Evolutionary conservation across 2,113 vertebrate genomes (phyloP).

Genomic region (Cyanoramphus novaezelandiae): DNA sequence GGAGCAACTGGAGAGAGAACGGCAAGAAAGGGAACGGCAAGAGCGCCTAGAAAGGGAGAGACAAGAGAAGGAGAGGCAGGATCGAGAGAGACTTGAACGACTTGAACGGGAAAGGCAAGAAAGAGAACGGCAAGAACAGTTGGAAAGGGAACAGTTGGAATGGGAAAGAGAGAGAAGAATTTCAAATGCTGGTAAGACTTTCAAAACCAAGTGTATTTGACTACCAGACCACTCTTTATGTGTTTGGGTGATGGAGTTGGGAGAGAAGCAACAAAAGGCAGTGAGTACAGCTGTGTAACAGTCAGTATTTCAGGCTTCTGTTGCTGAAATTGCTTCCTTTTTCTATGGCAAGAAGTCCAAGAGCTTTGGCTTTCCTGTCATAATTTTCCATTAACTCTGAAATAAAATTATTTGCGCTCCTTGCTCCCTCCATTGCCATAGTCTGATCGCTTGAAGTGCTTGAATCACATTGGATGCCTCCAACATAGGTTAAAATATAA

Average conservation of each 20-base stretch:
- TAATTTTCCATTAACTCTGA: neutral
- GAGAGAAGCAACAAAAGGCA: neutral
- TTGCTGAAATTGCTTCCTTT: neutral
- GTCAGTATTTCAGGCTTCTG: neutral
- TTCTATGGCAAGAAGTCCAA: neutral
- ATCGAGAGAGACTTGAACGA: slow-evolving; percentile 71
- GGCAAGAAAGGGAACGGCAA: slow-evolving; percentile 70
- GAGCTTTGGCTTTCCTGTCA: neutral
- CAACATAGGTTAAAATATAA: neutral
- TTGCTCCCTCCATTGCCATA: neutral
- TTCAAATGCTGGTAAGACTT: slow-evolving; percentile 87
- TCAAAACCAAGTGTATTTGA: neutral
- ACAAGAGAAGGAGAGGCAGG: slow-evolving; percentile 75
- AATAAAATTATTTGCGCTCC: neutral
- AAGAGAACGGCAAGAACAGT: slow-evolving; percentile 76
- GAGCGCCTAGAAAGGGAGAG: slow-evolving; percentile 80
- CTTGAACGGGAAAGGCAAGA: slow-evolving; percentile 75
- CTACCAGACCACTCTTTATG: neutral
- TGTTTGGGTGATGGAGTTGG: neutral
- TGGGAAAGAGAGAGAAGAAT: slow-evolving; percentile 92
- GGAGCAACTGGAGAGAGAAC: slow-evolving; percentile 80
- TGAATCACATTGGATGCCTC: neutral
- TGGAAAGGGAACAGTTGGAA: slow-evolving; percentile 79
- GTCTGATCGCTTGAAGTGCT: neutral
- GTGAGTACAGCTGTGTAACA: neutral